Conservation (phyloP, 2,888 invertebrate species). For the Netelia melanura region DNA sequence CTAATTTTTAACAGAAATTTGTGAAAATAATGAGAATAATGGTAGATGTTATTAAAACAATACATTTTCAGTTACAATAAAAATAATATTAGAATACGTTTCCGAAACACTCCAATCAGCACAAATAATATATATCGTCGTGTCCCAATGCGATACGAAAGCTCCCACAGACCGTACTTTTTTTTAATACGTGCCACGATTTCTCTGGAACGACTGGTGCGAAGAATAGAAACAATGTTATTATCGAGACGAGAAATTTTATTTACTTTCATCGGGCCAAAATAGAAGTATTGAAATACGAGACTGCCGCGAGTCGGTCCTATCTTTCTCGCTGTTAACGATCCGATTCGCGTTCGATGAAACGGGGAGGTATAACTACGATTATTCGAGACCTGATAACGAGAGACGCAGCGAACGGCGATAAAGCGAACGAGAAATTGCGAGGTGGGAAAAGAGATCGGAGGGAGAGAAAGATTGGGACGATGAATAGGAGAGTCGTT, state of each 20-base stretch:
- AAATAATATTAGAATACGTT: neutral
- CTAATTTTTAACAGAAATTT: neutral
- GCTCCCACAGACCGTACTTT: neutral
- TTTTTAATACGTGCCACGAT: neutral
- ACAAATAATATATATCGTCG: neutral
- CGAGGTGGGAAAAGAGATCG: slow-evolving; percentile 11
- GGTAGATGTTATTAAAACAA: too few relatives aligned
- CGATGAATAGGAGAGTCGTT: slow-evolving; percentile 26
- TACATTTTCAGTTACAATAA: neutral
- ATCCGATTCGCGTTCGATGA: slow-evolving; percentile 47
- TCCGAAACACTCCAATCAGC: neutral
- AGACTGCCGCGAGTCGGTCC: slow-evolving; percentile 1
- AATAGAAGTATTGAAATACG: slow-evolving; percentile 53
- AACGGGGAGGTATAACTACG: slow-evolving; percentile 57
- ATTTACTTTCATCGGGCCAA: slow-evolving; percentile 31
- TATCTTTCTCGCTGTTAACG: slow-evolving; percentile 44
- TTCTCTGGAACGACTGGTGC: neutral
- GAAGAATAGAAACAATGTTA: slow-evolving; percentile 14
- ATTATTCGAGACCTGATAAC: slow-evolving; percentile 61
- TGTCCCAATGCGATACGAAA: neutral
- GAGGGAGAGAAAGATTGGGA: slow-evolving; percentile 16
- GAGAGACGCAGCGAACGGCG: slow-evolving; percentile 45
- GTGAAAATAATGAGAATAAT: neutral
- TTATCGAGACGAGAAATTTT: slow-evolving; percentile 39
- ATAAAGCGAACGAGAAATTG: slow-evolving; percentile 32